Percentiles rank a stretch among this genome's conserved stretches.
Conservation (phyloP, 2,888 invertebrate species). For the Anarsia innoxiella region DNA sequence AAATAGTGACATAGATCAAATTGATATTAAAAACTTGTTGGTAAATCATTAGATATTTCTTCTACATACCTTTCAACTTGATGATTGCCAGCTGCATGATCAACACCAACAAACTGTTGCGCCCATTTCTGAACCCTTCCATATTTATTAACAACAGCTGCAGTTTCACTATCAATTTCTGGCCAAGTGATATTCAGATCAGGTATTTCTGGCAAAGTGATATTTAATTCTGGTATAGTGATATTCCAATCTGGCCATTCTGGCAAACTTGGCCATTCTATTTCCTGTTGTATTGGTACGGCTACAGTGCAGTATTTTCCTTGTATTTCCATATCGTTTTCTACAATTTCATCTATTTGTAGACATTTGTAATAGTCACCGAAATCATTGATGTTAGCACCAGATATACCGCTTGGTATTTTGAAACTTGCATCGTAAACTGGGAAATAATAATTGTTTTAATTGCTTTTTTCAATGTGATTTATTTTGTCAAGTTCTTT, state of each 20-base stretch:
- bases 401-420: conserved; percentile 47
- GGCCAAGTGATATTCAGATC: conserved; percentile 5
- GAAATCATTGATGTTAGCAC: conserved; percentile 48
- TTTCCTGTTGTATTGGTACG: conserved; percentile 27
- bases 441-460: conserved; percentile 27
- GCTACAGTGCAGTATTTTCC: conserved; percentile 59
- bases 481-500: too few species aligned
- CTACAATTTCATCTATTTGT: conserved; percentile 24
- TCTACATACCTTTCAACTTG: background rate
- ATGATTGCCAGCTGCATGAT: background rate
- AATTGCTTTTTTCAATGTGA: too few species aligned
- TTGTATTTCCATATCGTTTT: conserved; percentile 32
- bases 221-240: conserved; percentile 16
- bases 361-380: conserved; percentile 55
- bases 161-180: background rate
- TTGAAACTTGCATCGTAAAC: conserved; percentile 61
- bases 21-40: background rate
- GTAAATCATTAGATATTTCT: background rate
- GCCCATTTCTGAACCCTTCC: background rate
- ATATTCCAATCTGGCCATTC: conserved; percentile 14
- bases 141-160: background rate
- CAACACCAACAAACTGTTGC: background rate
- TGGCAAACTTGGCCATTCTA: conserved; percentile 17
- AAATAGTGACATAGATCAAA: background rate
- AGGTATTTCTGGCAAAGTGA: conserved; percentile 15